Evolutionary conservation across 2,797 vertebrate genomes (phyloP), one percentile per base, ranked within the genome.

Genomic region (Synaphobranchus kaupii): DNA sequence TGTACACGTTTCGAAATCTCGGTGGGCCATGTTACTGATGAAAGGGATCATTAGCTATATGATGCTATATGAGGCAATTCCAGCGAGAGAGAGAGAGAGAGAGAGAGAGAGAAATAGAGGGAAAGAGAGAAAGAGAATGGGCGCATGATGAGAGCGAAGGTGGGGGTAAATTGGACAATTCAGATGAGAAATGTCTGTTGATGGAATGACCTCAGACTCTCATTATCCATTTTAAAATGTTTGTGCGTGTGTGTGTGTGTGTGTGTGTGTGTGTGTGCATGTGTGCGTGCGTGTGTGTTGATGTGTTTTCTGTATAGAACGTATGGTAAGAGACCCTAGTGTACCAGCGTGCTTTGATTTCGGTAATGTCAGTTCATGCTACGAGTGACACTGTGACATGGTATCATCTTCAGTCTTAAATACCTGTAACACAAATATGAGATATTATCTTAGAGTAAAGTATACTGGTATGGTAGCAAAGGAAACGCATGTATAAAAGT

Each of bases 31-130:
- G 48, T 60, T 87, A 58, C 86, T 66, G 52, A 73, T 22, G 66
- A 84, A 54, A 87, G 82, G 86, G 81, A 84, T 60, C 71, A 78
- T 81, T 81, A 85, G 63, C 63, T 86, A 50, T 86, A 25, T 39
- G 47, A 76, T 86, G 85, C 86, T 83, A 68, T 78, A 47, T 31
- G 66, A 84, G 52, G 66, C 52, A 84, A 52, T 73, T 83, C 50
- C 68, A 60, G 34, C 34, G 47, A 58, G 25, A n/a, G 73, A 85
- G 47, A 80, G 56, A 80, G 54, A 7, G 63, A 52, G 48, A 44
- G 39, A 25, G 73, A 85, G 47, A 80, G 56, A 80, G 54, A 7
- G 63, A 52, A 50, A 44, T 25, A 25, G 47, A 58, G 25, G 13
- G 73, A 85, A 47, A 80, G 56, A 80, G 54, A 7, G 63, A 52